Percentiles rank a stretch among this genome's conserved stretches.
Evolutionary conservation across 2,113 vertebrate genomes (phyloP).

Genomic region (Saguinus imperator): DNA sequence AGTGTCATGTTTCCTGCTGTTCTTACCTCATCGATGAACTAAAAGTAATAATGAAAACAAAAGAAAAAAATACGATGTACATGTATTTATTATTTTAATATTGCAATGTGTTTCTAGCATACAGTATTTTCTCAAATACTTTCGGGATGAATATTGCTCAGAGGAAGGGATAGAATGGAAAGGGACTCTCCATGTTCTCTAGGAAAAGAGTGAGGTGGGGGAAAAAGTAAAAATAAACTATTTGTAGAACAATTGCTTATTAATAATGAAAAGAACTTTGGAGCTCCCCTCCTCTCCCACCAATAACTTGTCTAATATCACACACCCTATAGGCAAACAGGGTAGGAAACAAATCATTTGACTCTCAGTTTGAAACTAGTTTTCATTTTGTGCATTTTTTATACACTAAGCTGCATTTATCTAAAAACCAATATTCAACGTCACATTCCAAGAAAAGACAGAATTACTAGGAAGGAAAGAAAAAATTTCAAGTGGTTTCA

Average conservation of each 20-base stretch:
- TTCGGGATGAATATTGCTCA: not conserved
- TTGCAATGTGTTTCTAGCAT: not conserved
- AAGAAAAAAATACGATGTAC: not conserved
- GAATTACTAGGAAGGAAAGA: not conserved
- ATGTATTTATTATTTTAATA: not conserved
- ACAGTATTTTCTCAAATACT: not conserved
- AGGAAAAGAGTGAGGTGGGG: accelerated
- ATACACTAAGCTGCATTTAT: not conserved
- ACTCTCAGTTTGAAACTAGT: not conserved
- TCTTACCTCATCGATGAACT: not conserved
- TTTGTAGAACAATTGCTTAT: not conserved
- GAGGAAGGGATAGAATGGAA: no score
- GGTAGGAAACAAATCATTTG: not conserved
- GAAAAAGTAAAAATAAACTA: not conserved
- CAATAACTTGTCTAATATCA: not conserved
- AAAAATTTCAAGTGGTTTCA: not conserved
- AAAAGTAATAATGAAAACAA: not conserved
- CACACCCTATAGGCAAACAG: not conserved
- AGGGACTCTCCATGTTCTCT: not conserved
- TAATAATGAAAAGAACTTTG: not conserved
- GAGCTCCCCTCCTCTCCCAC: not conserved
- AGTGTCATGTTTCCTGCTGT: not conserved
- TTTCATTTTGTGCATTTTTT: not conserved
- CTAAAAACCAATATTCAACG: not conserved
- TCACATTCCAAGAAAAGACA: not conserved